phyloP scores from a whole-genome alignment of 2,113 vertebrate genomes.

The Gulo gulo region DNA sequence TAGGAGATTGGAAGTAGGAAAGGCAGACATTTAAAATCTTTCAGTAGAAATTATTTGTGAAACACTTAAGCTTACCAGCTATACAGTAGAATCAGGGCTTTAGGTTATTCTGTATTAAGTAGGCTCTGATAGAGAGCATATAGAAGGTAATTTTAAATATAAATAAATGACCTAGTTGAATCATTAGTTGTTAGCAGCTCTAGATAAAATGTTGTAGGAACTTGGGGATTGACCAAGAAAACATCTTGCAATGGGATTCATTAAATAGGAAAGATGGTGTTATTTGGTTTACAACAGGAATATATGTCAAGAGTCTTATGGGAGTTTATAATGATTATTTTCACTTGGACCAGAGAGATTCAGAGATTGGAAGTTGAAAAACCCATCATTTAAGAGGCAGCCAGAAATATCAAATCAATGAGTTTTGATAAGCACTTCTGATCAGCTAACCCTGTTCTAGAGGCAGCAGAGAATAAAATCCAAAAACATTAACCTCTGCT shows the following conservation, averaged over 20 bases:
- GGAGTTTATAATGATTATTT: conserved; percentile 46
- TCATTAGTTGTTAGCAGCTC: conserved; percentile 11
- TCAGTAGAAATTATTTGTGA: neutral
- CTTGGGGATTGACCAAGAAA: conserved; percentile 58
- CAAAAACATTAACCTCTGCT: neutral
- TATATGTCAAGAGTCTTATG: conserved; percentile 21
- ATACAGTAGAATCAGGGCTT: neutral
- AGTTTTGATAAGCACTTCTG: neutral
- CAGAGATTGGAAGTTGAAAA: neutral
- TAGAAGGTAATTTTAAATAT: neutral
- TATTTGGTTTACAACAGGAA: conserved; percentile 21
- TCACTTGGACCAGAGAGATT: conserved; percentile 40
- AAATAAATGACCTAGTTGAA: conserved; percentile 31
- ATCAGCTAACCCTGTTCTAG: neutral
- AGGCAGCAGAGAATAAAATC: conserved; percentile 3
- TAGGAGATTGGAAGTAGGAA: neutral
- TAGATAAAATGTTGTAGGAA: neutral
- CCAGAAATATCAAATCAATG: neutral
- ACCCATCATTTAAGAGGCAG: conserved; percentile 10
- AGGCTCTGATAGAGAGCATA: neutral
- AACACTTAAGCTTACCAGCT: conserved; percentile 6
- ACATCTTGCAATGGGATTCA: conserved; percentile 57
- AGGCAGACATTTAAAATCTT: neutral
- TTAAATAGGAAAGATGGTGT: conserved; percentile 34
- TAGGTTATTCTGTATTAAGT: neutral